Base-by-base conservation (phyloP, 92 coral and sea anemone species). In the Palythoa grandis region DNA sequence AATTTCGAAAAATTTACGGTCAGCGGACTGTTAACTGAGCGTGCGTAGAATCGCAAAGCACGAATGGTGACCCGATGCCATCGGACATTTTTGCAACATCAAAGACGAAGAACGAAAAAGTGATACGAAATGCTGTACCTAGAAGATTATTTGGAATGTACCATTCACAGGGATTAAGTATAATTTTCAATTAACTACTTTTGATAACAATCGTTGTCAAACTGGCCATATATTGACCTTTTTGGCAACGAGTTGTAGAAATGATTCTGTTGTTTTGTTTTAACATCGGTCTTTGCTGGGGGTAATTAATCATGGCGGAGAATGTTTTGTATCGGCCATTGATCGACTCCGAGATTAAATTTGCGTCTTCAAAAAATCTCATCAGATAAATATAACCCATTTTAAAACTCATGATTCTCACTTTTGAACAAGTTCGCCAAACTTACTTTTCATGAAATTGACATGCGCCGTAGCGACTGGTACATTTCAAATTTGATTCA, bases 121-220 rank as follows among this genome's bases (percentile, higher is more conserved):
- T 91, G 93, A 90, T 90, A 69, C 70, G 91, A 85, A 91, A 96
- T 96, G 99, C 99, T 95, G 73, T 96, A 96, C 83, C 86, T 96
- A 63, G 99, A 96, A 82, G 99, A 96, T 87, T 96, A 91, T 88
- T 89, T 96, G 56, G 99, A 96, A 84, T 85, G 99, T 96, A 93
- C 88, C 95, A 88, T 78, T 70, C 74, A 77, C 74, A 22, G n/a
- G 53, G 24, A 17, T 22, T 72, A 88, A 83, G 56, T 65, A 52
- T 84, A 57, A 66, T 67, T 50, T 52, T 68, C 23, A 23, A 40
- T 15, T 72, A 67, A 39, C 40, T 17, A 70, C 29, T 70, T 37
- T 58, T 48, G 12, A 43, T 60, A 72, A 50, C 70, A 24, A 52
- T 48, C 40, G 22, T 19, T 35, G 38, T 38, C 48, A 53, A 47